phyloP scores from a whole-genome alignment of 2,797 vertebrate genomes.

The Sciaenops ocellatus region DNA sequence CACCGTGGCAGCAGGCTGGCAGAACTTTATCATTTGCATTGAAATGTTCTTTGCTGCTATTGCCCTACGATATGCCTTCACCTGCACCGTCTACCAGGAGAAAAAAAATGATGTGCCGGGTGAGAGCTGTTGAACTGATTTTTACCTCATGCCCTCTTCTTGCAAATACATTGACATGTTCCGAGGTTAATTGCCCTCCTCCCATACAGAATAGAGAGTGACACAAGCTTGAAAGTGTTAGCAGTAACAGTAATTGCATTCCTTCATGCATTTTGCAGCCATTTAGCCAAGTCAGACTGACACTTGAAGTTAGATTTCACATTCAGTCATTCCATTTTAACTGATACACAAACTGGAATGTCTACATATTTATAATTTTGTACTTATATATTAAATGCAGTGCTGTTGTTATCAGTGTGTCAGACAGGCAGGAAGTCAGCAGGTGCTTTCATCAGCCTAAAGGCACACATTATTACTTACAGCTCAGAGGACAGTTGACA shows the following conservation, averaged over 20 bases:
- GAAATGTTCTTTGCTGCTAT: constrained; percentile 97
- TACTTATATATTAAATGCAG: background rate
- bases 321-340: background rate
- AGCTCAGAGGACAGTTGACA: constrained; percentile 50
- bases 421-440: constrained; percentile 24
- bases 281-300: background rate
- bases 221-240: constrained; percentile 26
- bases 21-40: constrained; percentile 97
- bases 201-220: constrained; percentile 17
- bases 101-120: constrained; percentile 91
- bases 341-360: background rate
- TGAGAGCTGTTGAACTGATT: constrained; percentile 66
- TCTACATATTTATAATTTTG: background rate
- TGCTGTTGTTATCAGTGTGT: constrained; percentile 14
- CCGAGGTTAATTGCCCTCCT: constrained; percentile 44
- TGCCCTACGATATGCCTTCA: constrained; percentile 93
- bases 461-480: constrained; percentile 28
- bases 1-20: constrained; percentile 95
- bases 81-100: constrained; percentile 92
- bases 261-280: constrained; percentile 13
- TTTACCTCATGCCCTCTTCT: constrained; percentile 7
- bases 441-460: background rate
- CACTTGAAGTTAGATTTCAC: constrained; percentile 13
- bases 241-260: constrained; percentile 25
- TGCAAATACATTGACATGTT: constrained; percentile 29